Conservation (phyloP, 1,140 invertebrate genomes). For the Leptinotarsa undecemlineata region DNA sequence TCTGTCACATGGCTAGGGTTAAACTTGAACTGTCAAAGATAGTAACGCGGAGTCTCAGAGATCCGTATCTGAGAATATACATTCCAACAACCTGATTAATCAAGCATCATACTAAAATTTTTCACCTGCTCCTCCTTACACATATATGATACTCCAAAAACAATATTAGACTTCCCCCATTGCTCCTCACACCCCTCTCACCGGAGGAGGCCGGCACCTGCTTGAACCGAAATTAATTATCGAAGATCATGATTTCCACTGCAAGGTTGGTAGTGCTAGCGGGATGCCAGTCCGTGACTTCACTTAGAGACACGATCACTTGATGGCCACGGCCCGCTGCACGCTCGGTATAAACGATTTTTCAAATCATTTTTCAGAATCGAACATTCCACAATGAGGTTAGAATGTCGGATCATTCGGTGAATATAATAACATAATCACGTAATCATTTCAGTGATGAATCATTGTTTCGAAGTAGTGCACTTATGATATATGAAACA, state of each 20-base stretch:
- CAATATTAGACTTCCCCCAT: background rate
- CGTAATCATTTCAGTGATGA: too few relatives aligned
- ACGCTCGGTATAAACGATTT: background rate
- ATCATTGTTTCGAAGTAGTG: too few relatives aligned
- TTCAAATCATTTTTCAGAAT: background rate
- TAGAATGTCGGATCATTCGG: too few relatives aligned
- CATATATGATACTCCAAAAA: background rate
- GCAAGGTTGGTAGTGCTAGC: background rate
- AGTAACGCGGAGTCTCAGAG: too few relatives aligned
- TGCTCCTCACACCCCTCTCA: background rate
- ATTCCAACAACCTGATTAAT: background rate
- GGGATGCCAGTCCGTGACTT: slow-evolving; percentile 4
- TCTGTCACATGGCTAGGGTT: too few relatives aligned
- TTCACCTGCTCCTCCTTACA: background rate
- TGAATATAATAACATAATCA: too few relatives aligned
- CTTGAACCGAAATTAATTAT: slow-evolving; percentile 3
- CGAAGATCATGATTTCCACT: slow-evolving; percentile 5
- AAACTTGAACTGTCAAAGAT: too few relatives aligned
- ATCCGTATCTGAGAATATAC: background rate
- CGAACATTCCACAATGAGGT: too few relatives aligned
- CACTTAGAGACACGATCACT: slow-evolving; percentile 2
- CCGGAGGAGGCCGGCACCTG: slow-evolving; percentile 3
- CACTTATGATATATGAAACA: too few relatives aligned
- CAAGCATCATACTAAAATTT: background rate
- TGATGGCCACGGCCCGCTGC: slow-evolving; percentile 1